phyloP scores from a whole-genome alignment of 1,140 invertebrate species.

The Philotrypesis tridentata region DNA sequence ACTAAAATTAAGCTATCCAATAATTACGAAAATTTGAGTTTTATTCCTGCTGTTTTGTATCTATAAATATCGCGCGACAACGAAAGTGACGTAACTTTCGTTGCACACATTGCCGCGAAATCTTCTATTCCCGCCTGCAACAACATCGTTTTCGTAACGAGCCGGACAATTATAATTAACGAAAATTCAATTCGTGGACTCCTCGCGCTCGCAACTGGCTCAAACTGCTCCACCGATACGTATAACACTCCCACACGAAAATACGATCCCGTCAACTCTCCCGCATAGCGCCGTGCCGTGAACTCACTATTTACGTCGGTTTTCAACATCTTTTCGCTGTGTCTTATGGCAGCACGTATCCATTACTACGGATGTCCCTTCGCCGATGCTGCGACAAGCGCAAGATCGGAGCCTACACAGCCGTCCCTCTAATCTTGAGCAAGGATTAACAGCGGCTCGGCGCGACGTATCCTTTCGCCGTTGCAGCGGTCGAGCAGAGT shows the following conservation, averaged over 20 bases:
- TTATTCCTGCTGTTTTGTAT: not conserved
- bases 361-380: conserved; percentile 52
- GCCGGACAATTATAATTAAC: no score
- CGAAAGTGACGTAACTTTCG: not conserved
- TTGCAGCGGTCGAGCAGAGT: not conserved
- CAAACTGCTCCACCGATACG: not conserved
- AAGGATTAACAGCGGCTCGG: not conserved
- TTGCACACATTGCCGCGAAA: no score
- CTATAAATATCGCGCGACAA: not conserved
- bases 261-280: no score
- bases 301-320: conserved; percentile 63
- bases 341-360: conserved; percentile 57
- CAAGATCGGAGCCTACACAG: not conserved
- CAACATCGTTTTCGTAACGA: not conserved
- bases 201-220: not conserved
- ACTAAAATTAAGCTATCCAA: not conserved
- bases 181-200: no score
- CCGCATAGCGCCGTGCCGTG: no score
- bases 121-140: no score
- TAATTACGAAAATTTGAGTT: not conserved
- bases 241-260: no score
- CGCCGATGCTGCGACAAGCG: not conserved
- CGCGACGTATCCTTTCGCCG: not conserved
- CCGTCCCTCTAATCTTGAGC: not conserved
- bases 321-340: conserved; percentile 60